Conservation (phyloP, 2,888 invertebrate species). For the Melinopterus prodromus region DNA sequence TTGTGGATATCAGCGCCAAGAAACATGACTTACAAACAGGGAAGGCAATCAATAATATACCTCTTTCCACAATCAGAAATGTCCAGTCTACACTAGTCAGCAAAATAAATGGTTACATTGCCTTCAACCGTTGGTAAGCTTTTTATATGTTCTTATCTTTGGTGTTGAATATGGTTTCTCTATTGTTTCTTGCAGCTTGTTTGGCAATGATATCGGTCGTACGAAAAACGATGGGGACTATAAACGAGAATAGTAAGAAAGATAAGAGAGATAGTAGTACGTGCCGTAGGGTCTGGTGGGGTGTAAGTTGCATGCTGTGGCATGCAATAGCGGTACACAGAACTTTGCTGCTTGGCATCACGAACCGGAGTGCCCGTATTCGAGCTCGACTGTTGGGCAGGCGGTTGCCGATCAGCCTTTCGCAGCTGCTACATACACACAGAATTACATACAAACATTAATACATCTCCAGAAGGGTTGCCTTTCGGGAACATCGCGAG, state of each 20-base stretch:
- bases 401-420: conserved; percentile 60
- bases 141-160: background rate
- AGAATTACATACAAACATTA: conserved; percentile 60
- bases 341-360: conserved; percentile 60
- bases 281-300: conserved; percentile 69
- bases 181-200: background rate
- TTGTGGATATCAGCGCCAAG: background rate
- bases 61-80: background rate
- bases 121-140: no score
- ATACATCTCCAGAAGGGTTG: conserved; percentile 36
- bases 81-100: no score
- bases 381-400: conserved; percentile 53
- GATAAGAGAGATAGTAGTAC: conserved; percentile 60
- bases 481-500: background rate
- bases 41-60: background rate
- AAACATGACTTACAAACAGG: background rate
- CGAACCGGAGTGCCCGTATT: conserved; percentile 57
- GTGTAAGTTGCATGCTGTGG: conserved; percentile 69
- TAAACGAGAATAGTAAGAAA: conserved; percentile 42
- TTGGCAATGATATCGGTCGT: conserved; percentile 28
- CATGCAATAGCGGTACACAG: conserved; percentile 69
- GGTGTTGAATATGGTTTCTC: background rate
- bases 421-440: conserved; percentile 61
- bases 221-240: conserved; percentile 40
- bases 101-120: no score